Conservation (phyloP, 2,888 invertebrate species). For the Vanessa cardui region DNA sequence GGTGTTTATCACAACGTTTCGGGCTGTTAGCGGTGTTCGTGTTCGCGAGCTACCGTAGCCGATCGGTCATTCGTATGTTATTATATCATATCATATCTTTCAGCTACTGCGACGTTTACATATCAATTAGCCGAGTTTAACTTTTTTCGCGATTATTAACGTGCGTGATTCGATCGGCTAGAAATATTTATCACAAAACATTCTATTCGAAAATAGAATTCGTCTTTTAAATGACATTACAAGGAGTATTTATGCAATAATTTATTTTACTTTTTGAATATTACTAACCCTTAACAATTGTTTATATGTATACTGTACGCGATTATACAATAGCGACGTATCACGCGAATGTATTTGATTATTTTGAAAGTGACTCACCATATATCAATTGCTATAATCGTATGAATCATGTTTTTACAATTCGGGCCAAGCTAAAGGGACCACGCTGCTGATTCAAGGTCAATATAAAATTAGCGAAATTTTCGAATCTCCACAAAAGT, state of each 20-base stretch:
- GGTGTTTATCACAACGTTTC: neutral
- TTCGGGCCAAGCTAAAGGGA: constrained; percentile 61
- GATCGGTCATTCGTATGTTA: neutral
- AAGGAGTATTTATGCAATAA: neutral
- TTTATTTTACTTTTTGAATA: too few species aligned
- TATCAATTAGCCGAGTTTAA: neutral
- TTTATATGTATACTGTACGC: constrained; percentile 9
- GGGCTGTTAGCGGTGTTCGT: neutral
- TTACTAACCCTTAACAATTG: constrained; percentile 4
- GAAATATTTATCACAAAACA: too few species aligned
- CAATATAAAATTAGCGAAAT: constrained; percentile 54
- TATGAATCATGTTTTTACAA: constrained; percentile 65
- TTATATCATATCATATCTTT: neutral
- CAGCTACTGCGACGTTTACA: neutral
- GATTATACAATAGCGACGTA: constrained; percentile 36
- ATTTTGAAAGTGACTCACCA: constrained; percentile 55
- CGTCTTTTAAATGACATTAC: too few species aligned
- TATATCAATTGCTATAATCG: constrained; percentile 51
- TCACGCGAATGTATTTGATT: constrained; percentile 40
- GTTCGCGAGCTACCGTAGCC: neutral
- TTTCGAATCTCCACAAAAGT: constrained; percentile 57
- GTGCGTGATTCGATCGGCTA: too few species aligned
- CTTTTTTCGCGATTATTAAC: neutral
- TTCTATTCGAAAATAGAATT: too few species aligned
- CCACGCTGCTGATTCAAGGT: constrained; percentile 49